These are phyloP conservation scores for Polyploca ridens DNA, from an alignment of 2,888 invertebrate genomes.

Conservation along the genomic window DNA sequence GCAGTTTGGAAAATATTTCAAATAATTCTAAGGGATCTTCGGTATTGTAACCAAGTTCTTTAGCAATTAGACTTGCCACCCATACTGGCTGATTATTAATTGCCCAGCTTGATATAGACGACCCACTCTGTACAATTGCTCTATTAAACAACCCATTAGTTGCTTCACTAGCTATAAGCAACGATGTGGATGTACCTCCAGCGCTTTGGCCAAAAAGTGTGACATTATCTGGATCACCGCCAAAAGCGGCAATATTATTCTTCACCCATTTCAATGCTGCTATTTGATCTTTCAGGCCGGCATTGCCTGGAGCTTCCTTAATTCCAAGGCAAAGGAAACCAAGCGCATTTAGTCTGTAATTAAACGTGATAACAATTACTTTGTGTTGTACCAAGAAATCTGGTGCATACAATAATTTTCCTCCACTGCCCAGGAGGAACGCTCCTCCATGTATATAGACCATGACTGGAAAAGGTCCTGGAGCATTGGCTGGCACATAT, in stretches of 20 bases:
- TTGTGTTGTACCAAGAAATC: constrained; percentile 68
- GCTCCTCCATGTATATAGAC: constrained; percentile 76
- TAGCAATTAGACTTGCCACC: constrained; percentile 64
- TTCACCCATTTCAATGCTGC: constrained; percentile 76
- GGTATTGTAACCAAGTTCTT: constrained; percentile 61
- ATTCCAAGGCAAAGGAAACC: constrained; percentile 73
- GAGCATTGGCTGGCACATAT: constrained; percentile 58
- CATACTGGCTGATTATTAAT: constrained; percentile 67
- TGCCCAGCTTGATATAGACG: constrained; percentile 68
- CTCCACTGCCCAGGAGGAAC: constrained; percentile 68
- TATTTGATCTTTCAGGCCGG: constrained; percentile 74
- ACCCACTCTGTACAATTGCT: constrained; percentile 74
- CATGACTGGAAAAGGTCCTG: constrained; percentile 67
- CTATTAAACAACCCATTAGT: constrained; percentile 66
- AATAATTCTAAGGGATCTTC: constrained; percentile 67
- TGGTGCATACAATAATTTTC: constrained; percentile 67
- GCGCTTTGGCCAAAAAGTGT: constrained; percentile 79
- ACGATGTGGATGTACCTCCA: constrained; percentile 63
- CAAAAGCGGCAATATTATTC: constrained; percentile 72
- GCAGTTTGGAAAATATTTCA: constrained; percentile 56
- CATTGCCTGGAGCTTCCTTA: constrained; percentile 75
- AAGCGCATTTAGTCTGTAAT: constrained; percentile 71
- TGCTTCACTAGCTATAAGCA: constrained; percentile 60
- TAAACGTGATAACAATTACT: constrained; percentile 72
- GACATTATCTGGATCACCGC: constrained; percentile 73